phyloP scores from a whole-genome alignment of 2,797 vertebrate genomes.

The Antrozous pallidus region DNA sequence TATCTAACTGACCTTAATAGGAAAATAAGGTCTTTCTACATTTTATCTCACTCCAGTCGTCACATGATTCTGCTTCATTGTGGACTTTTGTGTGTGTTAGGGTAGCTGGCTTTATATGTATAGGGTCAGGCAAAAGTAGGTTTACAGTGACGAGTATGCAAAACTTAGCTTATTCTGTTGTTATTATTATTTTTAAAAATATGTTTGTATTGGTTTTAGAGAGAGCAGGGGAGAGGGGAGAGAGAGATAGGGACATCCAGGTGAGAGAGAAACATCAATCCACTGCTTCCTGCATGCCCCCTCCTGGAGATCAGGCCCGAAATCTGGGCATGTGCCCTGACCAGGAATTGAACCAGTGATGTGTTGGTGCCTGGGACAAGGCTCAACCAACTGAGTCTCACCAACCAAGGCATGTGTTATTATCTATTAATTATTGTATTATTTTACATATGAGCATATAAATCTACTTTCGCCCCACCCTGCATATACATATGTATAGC shows the following conservation, averaged over 20 bases:
- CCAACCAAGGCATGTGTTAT: not conserved
- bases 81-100: not conserved
- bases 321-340: not conserved
- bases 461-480: not conserved
- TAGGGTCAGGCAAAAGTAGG: not conserved
- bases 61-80: not conserved
- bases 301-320: not conserved
- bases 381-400: not conserved
- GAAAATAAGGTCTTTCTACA: slow-evolving; percentile 72
- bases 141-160: not conserved
- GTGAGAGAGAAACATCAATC: not conserved
- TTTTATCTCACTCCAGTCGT: slow-evolving; percentile 59
- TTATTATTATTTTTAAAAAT: not conserved
- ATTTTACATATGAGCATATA: not conserved
- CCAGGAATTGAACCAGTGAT: not conserved
- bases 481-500: not conserved
- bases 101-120: not conserved
- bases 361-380: not conserved
- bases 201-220: not conserved
- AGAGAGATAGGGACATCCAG: not conserved
- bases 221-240: not conserved
- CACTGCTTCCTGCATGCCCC: not conserved
- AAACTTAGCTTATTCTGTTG: not conserved
- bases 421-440: not conserved
- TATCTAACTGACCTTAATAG: slow-evolving; percentile 69